These are phyloP conservation scores for Thelaira solivaga DNA, from an alignment of 2,888 invertebrate genomes.

Conservation along the genomic window DNA sequence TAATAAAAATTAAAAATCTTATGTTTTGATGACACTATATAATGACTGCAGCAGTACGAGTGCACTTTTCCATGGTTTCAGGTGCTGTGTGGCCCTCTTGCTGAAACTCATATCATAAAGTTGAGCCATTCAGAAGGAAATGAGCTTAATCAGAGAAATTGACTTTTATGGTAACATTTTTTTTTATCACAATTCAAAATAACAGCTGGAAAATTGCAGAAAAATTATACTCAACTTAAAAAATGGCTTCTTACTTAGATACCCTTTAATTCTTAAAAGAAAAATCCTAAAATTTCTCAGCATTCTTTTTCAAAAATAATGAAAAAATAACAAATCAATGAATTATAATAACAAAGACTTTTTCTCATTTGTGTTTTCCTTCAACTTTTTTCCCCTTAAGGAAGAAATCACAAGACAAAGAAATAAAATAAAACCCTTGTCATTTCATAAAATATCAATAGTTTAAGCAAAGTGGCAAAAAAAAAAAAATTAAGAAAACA, in stretches of 20 bases:
- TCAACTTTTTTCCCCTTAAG: neutral
- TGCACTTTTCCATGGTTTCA: too few relatives aligned
- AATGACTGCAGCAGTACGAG: too few relatives aligned
- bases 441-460: conserved; percentile 59
- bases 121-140: too few relatives aligned
- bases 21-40: too few relatives aligned
- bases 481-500: conserved; percentile 40
- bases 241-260: conserved; percentile 25
- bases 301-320: conserved; percentile 37
- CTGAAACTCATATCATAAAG: too few relatives aligned
- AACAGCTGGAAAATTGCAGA: too few relatives aligned
- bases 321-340: conserved; percentile 63
- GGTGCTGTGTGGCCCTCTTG: too few relatives aligned
- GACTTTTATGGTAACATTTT: too few relatives aligned
- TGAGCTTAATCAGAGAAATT: too few relatives aligned
- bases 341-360: conserved; percentile 56
- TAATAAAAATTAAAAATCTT: too few relatives aligned
- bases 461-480: conserved; percentile 58
- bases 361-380: neutral
- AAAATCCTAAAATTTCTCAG: conserved; percentile 14
- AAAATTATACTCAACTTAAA: too few relatives aligned
- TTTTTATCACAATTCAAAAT: too few relatives aligned
- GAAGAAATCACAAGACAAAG: conserved; percentile 24
- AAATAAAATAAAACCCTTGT: conserved; percentile 47
- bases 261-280: conserved; percentile 27